phyloP scores from a whole-genome alignment of 2,797 vertebrate genomes.

The Myotis pilosus region DNA sequence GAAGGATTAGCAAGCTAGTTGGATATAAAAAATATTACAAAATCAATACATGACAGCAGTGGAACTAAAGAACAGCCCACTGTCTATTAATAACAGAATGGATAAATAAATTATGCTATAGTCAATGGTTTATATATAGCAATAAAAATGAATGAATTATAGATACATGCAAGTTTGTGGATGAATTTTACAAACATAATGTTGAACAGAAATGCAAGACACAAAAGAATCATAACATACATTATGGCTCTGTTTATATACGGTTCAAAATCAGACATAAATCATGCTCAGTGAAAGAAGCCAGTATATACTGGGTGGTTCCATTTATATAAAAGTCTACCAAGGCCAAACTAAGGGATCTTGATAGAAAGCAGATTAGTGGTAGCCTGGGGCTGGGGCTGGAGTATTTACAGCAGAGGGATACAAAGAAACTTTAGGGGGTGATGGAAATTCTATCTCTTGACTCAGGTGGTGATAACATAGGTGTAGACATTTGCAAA shows the following conservation, averaged over 20 bases:
- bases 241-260: background rate
- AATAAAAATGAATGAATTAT: slow-evolving; percentile 35
- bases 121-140: background rate
- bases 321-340: background rate
- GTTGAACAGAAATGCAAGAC: slow-evolving; percentile 8
- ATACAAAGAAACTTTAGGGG: background rate
- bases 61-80: background rate
- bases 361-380: background rate
- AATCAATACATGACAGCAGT: background rate
- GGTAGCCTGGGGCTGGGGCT: background rate
- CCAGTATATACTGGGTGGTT: background rate
- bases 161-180: background rate
- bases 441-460: background rate
- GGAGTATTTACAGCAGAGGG: background rate
- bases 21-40: slow-evolving; percentile 3
- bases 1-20: background rate
- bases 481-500: background rate
- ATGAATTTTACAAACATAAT: slow-evolving; percentile 1
- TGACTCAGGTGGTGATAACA: background rate
- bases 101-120: background rate
- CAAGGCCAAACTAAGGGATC: background rate
- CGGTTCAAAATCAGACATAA: background rate
- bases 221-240: background rate
- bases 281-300: background rate
- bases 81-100: slow-evolving; percentile 5